Conservation (phyloP, 1,140 invertebrate genomes). For the Drosophila chauvacae region DNA sequence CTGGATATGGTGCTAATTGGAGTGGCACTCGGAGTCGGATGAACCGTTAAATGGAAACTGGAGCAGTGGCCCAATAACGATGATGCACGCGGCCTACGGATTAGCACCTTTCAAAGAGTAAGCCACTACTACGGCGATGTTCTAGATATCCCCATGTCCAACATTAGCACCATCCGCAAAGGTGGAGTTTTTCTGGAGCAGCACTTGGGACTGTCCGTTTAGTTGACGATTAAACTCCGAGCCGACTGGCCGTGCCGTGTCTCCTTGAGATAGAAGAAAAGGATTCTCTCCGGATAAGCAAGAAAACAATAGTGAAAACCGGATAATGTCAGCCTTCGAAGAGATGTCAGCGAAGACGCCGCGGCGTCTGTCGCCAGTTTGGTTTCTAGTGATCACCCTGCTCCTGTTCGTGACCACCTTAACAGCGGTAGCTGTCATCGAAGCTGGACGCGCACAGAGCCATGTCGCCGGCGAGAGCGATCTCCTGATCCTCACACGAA, state of each 20-base stretch:
- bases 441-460: conserved; percentile 40
- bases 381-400: conserved; percentile 50
- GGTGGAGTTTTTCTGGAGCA: conserved; percentile 62
- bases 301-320: background rate
- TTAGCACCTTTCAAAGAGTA: conserved; percentile 71
- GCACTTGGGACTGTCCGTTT: conserved; percentile 32
- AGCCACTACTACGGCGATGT: conserved; percentile 38
- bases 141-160: conserved; percentile 63
- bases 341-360: conserved; percentile 58
- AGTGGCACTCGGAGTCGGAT: conserved; percentile 61
- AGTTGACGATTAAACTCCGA: conserved; percentile 57
- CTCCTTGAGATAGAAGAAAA: conserved; percentile 1
- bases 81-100: conserved; percentile 55
- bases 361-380: conserved; percentile 41
- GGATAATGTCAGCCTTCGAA: conserved; percentile 52
- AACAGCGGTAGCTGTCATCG: conserved; percentile 49
- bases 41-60: conserved; percentile 77
- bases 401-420: conserved; percentile 58
- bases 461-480: conserved; percentile 20
- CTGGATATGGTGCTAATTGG: conserved; percentile 62
- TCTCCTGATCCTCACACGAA: conserved; percentile 52
- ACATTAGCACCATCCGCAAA: conserved; percentile 62
- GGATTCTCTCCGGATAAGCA: conserved; percentile 2
- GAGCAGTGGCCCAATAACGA: conserved; percentile 73
- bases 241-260: conserved; percentile 48